Conservation (phyloP, 2,113 vertebrate genomes). For the Globicephala melas region DNA sequence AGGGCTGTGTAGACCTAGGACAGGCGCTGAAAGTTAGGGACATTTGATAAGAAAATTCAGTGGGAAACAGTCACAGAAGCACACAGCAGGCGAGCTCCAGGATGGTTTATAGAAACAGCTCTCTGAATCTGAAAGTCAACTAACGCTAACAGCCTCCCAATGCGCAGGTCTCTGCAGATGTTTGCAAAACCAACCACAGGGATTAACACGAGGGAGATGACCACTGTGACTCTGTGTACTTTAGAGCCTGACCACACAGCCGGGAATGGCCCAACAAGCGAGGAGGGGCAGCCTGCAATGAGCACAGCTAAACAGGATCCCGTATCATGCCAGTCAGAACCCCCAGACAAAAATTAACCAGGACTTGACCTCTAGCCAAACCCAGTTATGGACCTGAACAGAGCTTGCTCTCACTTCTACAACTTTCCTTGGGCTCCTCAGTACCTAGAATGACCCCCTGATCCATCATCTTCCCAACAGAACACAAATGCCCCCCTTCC, state of each 20-base stretch:
- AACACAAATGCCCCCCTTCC: background rate
- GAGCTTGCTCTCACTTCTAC: background rate
- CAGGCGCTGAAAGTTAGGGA: background rate
- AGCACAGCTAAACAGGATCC: background rate
- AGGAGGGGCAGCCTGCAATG: background rate
- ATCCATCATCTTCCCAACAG: accelerated
- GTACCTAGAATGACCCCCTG: background rate
- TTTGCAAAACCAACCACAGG: background rate
- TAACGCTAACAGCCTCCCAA: background rate
- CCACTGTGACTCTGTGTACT: background rate
- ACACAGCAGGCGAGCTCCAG: background rate
- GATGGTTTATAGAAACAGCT: background rate
- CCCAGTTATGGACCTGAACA: background rate
- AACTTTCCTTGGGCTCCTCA: background rate
- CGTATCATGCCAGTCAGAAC: background rate
- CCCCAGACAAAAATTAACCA: background rate
- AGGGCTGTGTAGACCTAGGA: background rate
- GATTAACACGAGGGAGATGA: background rate
- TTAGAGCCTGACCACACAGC: background rate
- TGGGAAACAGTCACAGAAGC: background rate
- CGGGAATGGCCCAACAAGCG: background rate
- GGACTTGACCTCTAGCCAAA: background rate
- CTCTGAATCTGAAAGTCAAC: background rate
- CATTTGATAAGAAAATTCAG: background rate
- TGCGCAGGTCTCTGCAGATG: background rate